Conservation (phyloP, 2,888 invertebrate species). For the Pammene fasciana region DNA sequence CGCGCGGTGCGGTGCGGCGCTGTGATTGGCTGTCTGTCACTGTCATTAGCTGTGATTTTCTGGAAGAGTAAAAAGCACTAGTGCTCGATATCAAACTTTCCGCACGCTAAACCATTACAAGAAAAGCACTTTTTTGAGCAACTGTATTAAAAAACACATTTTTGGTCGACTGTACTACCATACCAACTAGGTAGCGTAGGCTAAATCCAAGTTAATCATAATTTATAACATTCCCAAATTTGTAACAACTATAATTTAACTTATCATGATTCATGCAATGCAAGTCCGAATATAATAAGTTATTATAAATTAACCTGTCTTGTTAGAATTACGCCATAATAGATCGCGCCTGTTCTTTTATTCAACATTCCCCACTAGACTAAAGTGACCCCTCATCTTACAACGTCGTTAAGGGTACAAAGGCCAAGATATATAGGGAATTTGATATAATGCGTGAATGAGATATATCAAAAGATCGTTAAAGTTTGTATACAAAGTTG, state of each 20-base stretch:
- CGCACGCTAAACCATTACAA: no score
- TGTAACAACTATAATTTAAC: constrained; percentile 14
- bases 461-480: constrained; percentile 24
- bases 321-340: constrained; percentile 17
- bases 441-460: neutral
- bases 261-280: constrained; percentile 22
- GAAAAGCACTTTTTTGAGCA: no score
- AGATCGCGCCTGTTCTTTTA: constrained; percentile 14
- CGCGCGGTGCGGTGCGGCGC: no score
- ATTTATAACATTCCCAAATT: neutral
- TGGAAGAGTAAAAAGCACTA: no score
- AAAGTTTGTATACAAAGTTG: constrained; percentile 29
- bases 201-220: neutral
- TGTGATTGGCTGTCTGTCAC: no score
- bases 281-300: constrained; percentile 13
- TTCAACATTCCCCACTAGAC: neutral
- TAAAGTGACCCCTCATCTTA: neutral
- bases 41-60: no score
- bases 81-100: no score
- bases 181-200: no score
- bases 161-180: no score
- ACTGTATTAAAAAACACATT: no score
- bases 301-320: constrained; percentile 33
- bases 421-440: no score
- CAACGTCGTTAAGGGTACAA: neutral